phyloP scores from a whole-genome alignment of 1,140 invertebrate genomes.

The Drosophila navojoa region DNA sequence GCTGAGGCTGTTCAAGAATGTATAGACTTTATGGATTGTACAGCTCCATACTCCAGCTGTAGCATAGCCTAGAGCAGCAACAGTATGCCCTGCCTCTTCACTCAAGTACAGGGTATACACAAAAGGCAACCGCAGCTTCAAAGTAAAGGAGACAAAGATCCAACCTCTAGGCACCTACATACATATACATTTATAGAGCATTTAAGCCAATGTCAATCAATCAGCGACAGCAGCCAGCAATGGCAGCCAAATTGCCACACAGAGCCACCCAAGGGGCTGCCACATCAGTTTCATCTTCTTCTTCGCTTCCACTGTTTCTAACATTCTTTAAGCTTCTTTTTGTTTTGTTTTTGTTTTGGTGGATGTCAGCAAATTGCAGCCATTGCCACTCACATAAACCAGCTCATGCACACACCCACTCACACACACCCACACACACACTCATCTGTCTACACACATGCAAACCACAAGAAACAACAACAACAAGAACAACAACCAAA shows the following conservation, averaged over 20 bases:
- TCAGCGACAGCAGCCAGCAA: slow-evolving; percentile 41
- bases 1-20: too few relatives aligned
- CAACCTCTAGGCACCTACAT: too few relatives aligned
- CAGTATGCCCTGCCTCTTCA: too few relatives aligned
- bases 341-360: slow-evolving; percentile 11
- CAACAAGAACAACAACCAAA: slow-evolving; percentile 41
- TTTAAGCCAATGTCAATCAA: slow-evolving; percentile 81
- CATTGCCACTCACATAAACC: slow-evolving; percentile 16
- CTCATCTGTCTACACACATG: slow-evolving; percentile 2
- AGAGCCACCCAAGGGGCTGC: slow-evolving; percentile 58
- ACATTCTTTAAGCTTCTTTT: slow-evolving; percentile 34
- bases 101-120: not conserved
- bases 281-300: slow-evolving; percentile 58
- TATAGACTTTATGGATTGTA: too few relatives aligned
- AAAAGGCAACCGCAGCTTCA: too few relatives aligned
- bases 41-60: too few relatives aligned
- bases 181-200: slow-evolving; percentile 54
- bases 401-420: not conserved
- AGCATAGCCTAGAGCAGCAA: too few relatives aligned
- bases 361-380: slow-evolving; percentile 41
- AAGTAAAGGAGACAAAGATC: not conserved
- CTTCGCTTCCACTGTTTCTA: slow-evolving; percentile 35
- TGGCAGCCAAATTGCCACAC: slow-evolving; percentile 72
- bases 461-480: not conserved
- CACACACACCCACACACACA: not conserved